Evolutionary conservation across 2,113 vertebrate genomes (phyloP), one percentile per base, ranked within the genome.

Genomic region (Tichodroma muraria): DNA sequence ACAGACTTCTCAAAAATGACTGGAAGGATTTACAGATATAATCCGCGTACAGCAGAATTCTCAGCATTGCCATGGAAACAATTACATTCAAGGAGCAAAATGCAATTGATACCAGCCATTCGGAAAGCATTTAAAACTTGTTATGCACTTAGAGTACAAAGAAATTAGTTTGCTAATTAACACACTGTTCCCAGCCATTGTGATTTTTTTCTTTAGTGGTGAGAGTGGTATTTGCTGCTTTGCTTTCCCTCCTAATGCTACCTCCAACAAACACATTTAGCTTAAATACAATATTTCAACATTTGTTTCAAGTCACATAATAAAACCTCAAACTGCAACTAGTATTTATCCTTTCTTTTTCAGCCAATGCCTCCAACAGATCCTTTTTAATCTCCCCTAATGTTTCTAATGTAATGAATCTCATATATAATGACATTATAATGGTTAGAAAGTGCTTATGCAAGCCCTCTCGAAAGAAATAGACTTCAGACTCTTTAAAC

Each of bases 361-460:
- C 52, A 96, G 83, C 63, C 96, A 93, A 31, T 92, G 85, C 45
- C 49, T 96, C 86, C 64, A 68, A 79, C 44, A 94, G 93, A 93
- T 94, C 80, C 91, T 94, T 97, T 97, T 92, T 90, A 95, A 97
- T 96, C 94, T 94, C 78, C 31, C 21, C 73, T 97, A 95, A 96
- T 96, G 91, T 95, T 77, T 94, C 73, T 96, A 90, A 94, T 93
- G 85, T 95, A 94, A 95, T 95, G 95, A 94, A 91, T 91, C 88
- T 66, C 80, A 94, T 94, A 92, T 84, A 96, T 90, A 96, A 96
- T 95, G 90, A 82, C 85, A 95, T 95, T 92, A 91, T 95, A 96
- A 95, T 86, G 77, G 85, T 87, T 95, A 78, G 82, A 89, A 97
- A 95, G 83, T 85, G 94, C 91, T 96, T 96, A 91, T 85, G 88